phyloP scores from a whole-genome alignment of 1,140 invertebrate genomes.

The Bicyclus anynana region DNA sequence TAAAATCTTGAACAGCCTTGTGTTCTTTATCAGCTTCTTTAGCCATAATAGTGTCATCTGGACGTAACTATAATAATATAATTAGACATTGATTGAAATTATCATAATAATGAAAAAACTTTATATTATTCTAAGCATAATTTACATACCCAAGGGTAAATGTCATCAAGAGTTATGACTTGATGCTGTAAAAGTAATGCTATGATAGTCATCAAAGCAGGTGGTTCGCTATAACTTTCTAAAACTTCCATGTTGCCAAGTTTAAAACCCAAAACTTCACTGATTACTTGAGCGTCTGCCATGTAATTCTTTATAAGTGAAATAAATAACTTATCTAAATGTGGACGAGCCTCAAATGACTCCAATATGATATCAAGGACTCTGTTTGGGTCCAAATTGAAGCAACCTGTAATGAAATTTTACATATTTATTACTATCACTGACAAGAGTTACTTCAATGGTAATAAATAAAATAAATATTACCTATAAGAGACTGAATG shows the following conservation, averaged over 20 bases:
- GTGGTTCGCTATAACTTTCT: slow-evolving; percentile 83
- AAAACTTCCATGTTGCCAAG: slow-evolving; percentile 86
- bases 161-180: slow-evolving; percentile 91
- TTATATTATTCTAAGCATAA: background rate
- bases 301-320: slow-evolving; percentile 91
- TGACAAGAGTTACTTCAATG: no score
- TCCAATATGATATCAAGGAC: slow-evolving; percentile 98
- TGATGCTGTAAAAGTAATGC: slow-evolving; percentile 93
- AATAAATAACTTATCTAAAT: slow-evolving; percentile 88
- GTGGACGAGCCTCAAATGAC: slow-evolving; percentile 94
- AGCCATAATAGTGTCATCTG: slow-evolving; percentile 89
- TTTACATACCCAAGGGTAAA: slow-evolving; percentile 92
- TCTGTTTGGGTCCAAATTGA: slow-evolving; percentile 99
- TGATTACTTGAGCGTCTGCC: slow-evolving; percentile 82
- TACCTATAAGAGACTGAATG: slow-evolving; percentile 95
- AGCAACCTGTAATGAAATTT: slow-evolving; percentile 87
- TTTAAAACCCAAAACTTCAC: slow-evolving; percentile 97
- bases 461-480: slow-evolving; percentile 11
- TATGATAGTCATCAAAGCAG: slow-evolving; percentile 91
- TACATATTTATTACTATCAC: background rate
- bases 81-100: no score
- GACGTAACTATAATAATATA: slow-evolving; percentile 83
- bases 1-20: slow-evolving; percentile 91
- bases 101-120: no score
- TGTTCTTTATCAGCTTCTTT: slow-evolving; percentile 90